Percentiles rank a stretch among this genome's conserved stretches.
Conservation (phyloP, 1,140 invertebrate genomes). For the Drosophila persimilis region DNA sequence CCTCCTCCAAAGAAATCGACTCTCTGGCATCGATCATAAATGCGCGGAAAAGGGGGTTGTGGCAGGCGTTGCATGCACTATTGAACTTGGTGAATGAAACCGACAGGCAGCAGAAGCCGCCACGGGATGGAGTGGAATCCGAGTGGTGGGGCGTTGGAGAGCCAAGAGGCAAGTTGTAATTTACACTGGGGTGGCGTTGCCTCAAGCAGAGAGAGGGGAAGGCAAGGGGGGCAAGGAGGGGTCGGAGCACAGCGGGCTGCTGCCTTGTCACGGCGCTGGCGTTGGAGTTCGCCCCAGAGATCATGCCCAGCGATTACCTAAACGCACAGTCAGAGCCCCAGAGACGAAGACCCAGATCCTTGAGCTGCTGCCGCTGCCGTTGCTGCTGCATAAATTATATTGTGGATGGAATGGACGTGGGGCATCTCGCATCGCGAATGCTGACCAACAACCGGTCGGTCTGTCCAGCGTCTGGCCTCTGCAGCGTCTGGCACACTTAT, state of each 20-base stretch:
- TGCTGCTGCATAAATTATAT: constrained; percentile 72
- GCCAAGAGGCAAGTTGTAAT: constrained; percentile 75
- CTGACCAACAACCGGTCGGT: constrained; percentile 69
- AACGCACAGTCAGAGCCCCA: constrained; percentile 56
- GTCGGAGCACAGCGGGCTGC: constrained; percentile 60
- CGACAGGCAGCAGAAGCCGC: constrained; percentile 57
- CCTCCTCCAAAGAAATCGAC: constrained; percentile 58
- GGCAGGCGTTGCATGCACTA: constrained; percentile 74
- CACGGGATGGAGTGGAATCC: constrained; percentile 37
- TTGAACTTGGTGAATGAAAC: constrained; percentile 80
- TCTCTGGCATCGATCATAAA: constrained; percentile 76
- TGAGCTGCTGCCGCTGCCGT: constrained; percentile 54
- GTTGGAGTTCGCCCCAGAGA: constrained; percentile 60
- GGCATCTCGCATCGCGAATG: constrained; percentile 24
- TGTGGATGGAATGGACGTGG: constrained; percentile 30
- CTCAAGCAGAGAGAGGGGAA: constrained; percentile 20
- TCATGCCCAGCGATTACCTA: constrained; percentile 79
- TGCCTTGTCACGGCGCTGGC: constrained; percentile 74
- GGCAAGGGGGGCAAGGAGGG: background rate
- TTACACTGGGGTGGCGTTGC: constrained; percentile 75
- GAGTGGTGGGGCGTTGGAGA: constrained; percentile 47
- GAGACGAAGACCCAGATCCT: constrained; percentile 55
- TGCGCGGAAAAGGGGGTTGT: constrained; percentile 35
- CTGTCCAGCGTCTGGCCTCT: constrained; percentile 35
- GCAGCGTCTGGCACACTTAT: constrained; percentile 75